Conservation (phyloP, 2,888 invertebrate genomes). For the Dysmachus trigonus region DNA sequence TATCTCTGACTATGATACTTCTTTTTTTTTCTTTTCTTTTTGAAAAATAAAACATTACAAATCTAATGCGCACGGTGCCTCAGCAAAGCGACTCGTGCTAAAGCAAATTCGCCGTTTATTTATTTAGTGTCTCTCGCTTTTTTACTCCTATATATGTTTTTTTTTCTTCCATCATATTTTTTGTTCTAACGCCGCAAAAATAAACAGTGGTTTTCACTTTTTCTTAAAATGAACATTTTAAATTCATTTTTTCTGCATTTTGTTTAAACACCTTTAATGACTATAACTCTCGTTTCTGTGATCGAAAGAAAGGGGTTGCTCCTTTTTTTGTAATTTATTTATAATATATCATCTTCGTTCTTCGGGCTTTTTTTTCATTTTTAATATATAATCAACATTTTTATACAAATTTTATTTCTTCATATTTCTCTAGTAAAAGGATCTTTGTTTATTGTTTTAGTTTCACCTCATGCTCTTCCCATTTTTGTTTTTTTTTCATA, state of each 20-base stretch:
- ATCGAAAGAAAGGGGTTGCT: neutral
- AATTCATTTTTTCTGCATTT: neutral
- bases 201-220: neutral
- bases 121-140: neutral
- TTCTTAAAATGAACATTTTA: slow-evolving; percentile 18
- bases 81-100: slow-evolving; percentile 1
- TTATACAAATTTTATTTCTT: slow-evolving; percentile 25
- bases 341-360: slow-evolving; percentile 16
- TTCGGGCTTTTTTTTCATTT: neutral
- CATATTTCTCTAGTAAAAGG: slow-evolving; percentile 36
- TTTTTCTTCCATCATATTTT: neutral
- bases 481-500: neutral
- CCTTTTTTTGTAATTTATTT: slow-evolving; percentile 12
- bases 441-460: slow-evolving; percentile 35
- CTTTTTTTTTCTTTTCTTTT: neutral
- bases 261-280: neutral
- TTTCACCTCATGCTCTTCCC: neutral
- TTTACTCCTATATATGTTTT: neutral
- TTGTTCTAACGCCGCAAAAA: slow-evolving; percentile 9
- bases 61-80: neutral
- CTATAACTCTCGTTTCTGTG: slow-evolving; percentile 20
- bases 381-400: slow-evolving; percentile 25
- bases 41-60: neutral
- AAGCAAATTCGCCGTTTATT: slow-evolving; percentile 29
- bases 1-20: neutral